Evolutionary conservation across 2,888 invertebrate genomes (phyloP), one percentile per base, ranked within the genome.

Genomic region (Cantharis rufa): DNA sequence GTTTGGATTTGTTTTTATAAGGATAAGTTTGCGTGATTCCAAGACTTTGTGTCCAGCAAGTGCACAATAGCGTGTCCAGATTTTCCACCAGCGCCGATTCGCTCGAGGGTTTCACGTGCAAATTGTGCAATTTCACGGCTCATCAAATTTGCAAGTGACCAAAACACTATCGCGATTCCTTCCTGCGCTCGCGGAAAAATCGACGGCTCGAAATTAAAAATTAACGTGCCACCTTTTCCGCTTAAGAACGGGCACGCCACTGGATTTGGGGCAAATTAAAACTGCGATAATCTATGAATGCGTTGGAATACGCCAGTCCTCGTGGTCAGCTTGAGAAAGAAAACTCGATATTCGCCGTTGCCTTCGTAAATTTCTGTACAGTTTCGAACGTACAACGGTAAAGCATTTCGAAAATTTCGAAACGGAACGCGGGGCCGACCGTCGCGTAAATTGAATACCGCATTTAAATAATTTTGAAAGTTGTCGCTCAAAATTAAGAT

Each of bases 11-110:
- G 72, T 78, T 78, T 66, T 70, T 61, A 72, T 69, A 62, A 72
- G 66, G 74, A 69, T 71, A 76, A 81, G 82, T 80, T 87, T 83
- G 87, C 87, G 87, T 88, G 87, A 83, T 85, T 82, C 79, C 82
- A 78, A 82, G 83, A 84, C 84, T 85, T 82, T 85, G 84, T 83
- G 84, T 85, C 82, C 83, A 83, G 83, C 85, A 85, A 87, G 85
- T 87, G 85, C 86, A 86, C 84, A 86, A 87, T 88, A 83, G 87
- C 87, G 87, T 88, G 87, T 85, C 82, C 82, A 83, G 83, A 84
- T 83, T 83, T 80, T 27, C 72, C 88, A 87, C 84, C 79, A 84
- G 85, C 86, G 87, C 83, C 79, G 76, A 64, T 72, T 15, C 21
- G 9, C 13, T 27, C 3, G 16, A 7, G 69, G 32, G 21, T 69